Evolutionary conservation across 2,888 invertebrate genomes (phyloP).

Genomic region (Beris morrisii): DNA sequence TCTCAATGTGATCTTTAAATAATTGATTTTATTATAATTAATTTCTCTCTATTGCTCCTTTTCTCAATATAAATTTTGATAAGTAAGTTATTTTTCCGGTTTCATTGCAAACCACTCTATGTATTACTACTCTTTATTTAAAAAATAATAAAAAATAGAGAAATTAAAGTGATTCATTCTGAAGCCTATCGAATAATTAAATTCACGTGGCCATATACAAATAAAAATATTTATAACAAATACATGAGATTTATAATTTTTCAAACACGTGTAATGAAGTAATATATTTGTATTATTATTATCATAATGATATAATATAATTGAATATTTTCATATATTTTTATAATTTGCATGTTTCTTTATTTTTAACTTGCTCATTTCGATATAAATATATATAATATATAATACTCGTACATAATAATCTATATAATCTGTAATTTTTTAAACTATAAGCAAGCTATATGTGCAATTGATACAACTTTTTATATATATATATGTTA

Average conservation of each 20-base stretch:
- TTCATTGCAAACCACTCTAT: constrained; percentile 39
- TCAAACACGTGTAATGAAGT: no score
- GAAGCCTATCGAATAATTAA: neutral
- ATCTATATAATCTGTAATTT: constrained; percentile 16
- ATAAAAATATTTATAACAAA: no score
- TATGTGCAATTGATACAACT: constrained; percentile 28
- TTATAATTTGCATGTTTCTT: constrained; percentile 16
- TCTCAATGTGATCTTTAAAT: constrained; percentile 51
- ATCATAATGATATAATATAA: no score
- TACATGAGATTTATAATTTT: no score
- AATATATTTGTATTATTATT: no score
- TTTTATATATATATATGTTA: constrained; percentile 23
- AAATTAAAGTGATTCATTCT: neutral
- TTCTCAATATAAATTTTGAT: constrained; percentile 39
- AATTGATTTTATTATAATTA: constrained; percentile 45
- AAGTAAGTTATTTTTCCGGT: constrained; percentile 35
- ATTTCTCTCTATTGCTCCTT: constrained; percentile 45
- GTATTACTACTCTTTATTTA: neutral
- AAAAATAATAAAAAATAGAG: neutral
- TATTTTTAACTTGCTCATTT: constrained; percentile 17
- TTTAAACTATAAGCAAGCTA: constrained; percentile 13
- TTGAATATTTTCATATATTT: neutral
- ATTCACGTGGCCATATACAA: constrained; percentile 37
- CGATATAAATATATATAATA: constrained; percentile 14
- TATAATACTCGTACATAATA: constrained; percentile 9